phyloP scores from a whole-genome alignment of 2,888 invertebrate species.

The Malthinus seriepunctatus region DNA sequence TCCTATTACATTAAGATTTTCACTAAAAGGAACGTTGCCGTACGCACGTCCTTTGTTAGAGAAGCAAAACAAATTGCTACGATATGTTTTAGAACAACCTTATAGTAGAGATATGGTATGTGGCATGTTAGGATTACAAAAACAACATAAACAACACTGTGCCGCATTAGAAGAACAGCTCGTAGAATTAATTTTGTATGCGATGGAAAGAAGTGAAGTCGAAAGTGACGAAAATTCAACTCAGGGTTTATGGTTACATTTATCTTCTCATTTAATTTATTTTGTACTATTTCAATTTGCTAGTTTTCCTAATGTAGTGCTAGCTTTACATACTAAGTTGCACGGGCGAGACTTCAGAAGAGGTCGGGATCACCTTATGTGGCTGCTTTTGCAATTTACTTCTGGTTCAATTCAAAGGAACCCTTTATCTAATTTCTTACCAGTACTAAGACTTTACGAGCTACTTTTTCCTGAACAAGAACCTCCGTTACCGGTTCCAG shows the following conservation, averaged over 20 bases:
- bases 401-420: constrained; percentile 96
- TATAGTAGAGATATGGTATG: constrained; percentile 97
- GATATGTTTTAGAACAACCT: constrained; percentile 92
- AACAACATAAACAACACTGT: constrained; percentile 74
- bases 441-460: constrained; percentile 89
- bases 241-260: constrained; percentile 89
- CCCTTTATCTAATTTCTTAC: constrained; percentile 85
- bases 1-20: constrained; percentile 73
- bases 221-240: constrained; percentile 62
- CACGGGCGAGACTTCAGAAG: constrained; percentile 73
- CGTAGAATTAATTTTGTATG: constrained; percentile 86
- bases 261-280: constrained; percentile 93
- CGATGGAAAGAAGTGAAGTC: constrained; percentile 89
- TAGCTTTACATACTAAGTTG: constrained; percentile 77
- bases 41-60: constrained; percentile 86
- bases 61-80: constrained; percentile 84
- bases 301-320: constrained; percentile 89
- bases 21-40: constrained; percentile 77
- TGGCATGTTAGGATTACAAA: constrained; percentile 90
- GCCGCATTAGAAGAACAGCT: constrained; percentile 90
- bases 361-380: constrained; percentile 98
- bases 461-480: constrained; percentile 92
- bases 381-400: constrained; percentile 95
- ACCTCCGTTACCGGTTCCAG: constrained; percentile 85
- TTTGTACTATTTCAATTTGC: constrained; percentile 94